Evolutionary conservation across 2,113 vertebrate species (phyloP), one percentile per base, ranked within the genome.

Genomic region (Phyllostomus discolor): DNA sequence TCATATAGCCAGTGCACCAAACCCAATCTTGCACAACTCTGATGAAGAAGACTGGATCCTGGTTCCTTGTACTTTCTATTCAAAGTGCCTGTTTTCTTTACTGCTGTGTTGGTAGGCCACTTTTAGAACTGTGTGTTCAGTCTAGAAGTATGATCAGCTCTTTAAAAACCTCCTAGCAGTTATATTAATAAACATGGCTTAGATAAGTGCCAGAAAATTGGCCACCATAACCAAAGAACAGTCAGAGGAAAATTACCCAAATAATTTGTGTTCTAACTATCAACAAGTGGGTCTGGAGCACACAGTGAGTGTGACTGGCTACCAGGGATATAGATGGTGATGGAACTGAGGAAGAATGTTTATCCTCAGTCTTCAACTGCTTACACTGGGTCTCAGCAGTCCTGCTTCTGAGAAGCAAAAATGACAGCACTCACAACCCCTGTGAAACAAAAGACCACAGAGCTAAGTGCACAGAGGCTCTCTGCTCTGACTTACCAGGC

Each of bases 191-290:
- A 97, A 96, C 96, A 93, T 22, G 38, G 38, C 79, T 96, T 91
- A 97, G 59, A 97, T 75, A 97, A 98, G 97, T 97, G 43, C 54
- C 88, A 96, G 95, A 97, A 96, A 98, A 80, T 41, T 96, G 95
- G 95, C 93, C 93, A 67, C 76, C 80, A 92, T 90, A 76, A 95
- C 81, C 97, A 95, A 97, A 97, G 73, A 96, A 78, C 79, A 97
- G 93, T 96, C 96, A 96, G 94, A 75, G 97, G 69, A 84, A 98
- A 97, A 96, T 94, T 2, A 86, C 70, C 72, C 57, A 31, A 41
- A 16, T 89, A 52, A 48, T 66, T 72, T 79, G 54, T 43, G 50
- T 85, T 84, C 70, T 75, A 43, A 67, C n/a, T 79, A 33, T n/a
- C 67, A 88, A 57, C 78, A 88, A 79, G 62, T 41, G 24, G 15